Evolutionary conservation across 2,113 vertebrate genomes (phyloP).

Genomic region (Protobothrops flavoviridis): DNA sequence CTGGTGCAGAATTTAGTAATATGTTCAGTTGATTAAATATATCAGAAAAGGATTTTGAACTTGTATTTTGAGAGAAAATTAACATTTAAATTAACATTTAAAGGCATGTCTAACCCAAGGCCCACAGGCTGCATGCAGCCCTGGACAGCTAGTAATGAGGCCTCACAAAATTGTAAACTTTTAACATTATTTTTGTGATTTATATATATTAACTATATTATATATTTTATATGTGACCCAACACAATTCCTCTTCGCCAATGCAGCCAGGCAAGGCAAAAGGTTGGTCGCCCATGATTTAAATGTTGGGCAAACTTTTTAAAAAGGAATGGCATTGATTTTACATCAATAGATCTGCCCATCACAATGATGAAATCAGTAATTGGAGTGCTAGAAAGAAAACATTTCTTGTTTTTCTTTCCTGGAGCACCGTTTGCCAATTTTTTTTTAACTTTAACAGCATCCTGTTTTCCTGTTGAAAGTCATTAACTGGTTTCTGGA

Average conservation of each 20-base stretch:
- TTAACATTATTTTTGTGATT: neutral
- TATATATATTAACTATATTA: neutral
- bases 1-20: neutral
- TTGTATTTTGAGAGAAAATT: neutral
- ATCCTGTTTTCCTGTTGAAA: slow-evolving; percentile 26
- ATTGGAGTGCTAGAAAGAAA: neutral
- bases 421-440: neutral
- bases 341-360: neutral
- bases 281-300: neutral
- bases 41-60: neutral
- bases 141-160: neutral
- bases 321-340: neutral
- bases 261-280: neutral
- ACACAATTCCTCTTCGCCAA: neutral
- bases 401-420: neutral
- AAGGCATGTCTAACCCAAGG: neutral
- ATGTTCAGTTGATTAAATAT: neutral
- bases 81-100: neutral
- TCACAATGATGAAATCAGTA: neutral
- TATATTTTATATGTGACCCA: neutral
- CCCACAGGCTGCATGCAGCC: neutral
- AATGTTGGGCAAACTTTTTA: neutral
- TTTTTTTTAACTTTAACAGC: neutral
- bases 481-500: neutral
- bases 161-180: neutral